Percentiles rank a stretch among this genome's conserved stretches.
phyloP scores from a whole-genome alignment of 2,113 vertebrate genomes.

The Solenodon paradoxus region DNA sequence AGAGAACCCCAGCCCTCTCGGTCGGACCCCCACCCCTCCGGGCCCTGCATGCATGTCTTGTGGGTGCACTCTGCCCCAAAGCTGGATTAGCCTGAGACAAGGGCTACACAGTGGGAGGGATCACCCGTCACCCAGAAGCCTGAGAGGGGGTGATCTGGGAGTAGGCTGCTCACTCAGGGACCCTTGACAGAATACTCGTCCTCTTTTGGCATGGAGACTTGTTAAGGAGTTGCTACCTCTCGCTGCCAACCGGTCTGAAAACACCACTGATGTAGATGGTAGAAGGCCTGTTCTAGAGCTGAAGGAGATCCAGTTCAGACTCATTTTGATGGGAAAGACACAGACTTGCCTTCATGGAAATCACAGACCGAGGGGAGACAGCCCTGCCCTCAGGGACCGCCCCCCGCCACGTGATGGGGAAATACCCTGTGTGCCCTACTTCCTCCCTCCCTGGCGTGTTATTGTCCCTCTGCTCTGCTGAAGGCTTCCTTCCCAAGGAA shows the following conservation, averaged over 20 bases:
- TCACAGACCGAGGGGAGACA: neutral
- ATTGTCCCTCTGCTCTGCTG: neutral
- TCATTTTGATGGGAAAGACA: neutral
- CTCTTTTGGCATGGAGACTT: neutral
- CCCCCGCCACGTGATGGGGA: neutral
- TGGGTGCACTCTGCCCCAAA: neutral
- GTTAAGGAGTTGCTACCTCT: neutral
- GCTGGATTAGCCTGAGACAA: neutral
- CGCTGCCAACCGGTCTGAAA: neutral
- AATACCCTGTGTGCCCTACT: neutral
- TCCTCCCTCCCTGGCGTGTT: neutral
- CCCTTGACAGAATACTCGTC: neutral
- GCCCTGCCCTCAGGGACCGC: neutral
- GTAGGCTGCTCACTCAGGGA: neutral
- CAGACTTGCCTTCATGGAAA: neutral
- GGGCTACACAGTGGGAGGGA: neutral
- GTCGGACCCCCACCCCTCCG: neutral
- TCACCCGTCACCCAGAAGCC: neutral
- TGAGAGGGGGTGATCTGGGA: neutral
- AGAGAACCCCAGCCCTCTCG: neutral
- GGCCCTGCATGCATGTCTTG: neutral
- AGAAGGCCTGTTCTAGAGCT: neutral
- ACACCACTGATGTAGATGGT: neutral
- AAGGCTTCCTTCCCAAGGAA: neutral
- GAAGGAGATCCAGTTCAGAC: neutral